Percentiles rank a stretch among this genome's conserved stretches.
Conservation (phyloP, 2,113 vertebrate genomes). For the Mus spicilegus region DNA sequence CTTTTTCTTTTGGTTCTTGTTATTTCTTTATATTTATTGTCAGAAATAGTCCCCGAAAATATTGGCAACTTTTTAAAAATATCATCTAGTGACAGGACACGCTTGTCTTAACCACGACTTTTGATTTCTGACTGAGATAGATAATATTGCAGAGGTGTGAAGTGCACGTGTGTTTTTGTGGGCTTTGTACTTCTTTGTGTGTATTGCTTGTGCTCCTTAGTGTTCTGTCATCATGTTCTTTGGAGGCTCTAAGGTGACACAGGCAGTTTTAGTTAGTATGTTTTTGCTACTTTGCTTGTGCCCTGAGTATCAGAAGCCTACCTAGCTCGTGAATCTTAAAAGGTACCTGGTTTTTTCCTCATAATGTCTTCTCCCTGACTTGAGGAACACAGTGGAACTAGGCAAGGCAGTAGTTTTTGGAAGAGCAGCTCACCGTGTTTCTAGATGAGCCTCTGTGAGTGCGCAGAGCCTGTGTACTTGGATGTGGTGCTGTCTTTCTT, state of each 20-base stretch:
- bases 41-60: constrained; percentile 54
- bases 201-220: constrained; percentile 40
- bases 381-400: neutral
- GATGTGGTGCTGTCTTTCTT: neutral
- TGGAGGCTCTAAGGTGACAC: neutral
- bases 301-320: constrained; percentile 7
- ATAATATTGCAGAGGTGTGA: constrained; percentile 30
- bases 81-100: neutral
- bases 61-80: neutral
- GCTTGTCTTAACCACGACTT: constrained; percentile 6
- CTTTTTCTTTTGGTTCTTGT: constrained; percentile 5
- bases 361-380: neutral
- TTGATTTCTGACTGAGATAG: constrained; percentile 15
- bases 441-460: neutral
- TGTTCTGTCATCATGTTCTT: neutral
- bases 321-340: neutral
- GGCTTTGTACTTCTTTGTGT: neutral
- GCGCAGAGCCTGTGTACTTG: neutral
- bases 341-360: neutral
- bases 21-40: constrained; percentile 41
- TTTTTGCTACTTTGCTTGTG: neutral
- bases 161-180: constrained; percentile 1
- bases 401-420: neutral
- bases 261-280: neutral
- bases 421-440: constrained; percentile 1